Evolutionary conservation across 1,140 invertebrate genomes (phyloP), one percentile per base, ranked within the genome.

Genomic region (Bicyclus anynana): DNA sequence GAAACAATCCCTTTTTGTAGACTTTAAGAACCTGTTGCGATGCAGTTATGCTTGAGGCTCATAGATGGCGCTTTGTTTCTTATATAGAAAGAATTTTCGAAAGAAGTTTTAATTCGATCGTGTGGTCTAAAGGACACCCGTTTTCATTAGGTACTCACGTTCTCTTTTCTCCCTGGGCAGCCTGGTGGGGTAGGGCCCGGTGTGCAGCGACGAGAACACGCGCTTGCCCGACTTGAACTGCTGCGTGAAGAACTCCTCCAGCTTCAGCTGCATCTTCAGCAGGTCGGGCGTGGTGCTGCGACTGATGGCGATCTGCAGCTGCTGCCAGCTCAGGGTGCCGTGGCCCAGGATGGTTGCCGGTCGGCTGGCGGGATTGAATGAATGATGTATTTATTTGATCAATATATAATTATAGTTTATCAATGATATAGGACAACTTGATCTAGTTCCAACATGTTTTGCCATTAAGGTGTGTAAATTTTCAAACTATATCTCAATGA

Each of bases 241-340:
- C 77, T 98, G 96, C 42, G 94, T 95, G 80, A 99, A 99, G 89
- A 99, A 99, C 89, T 99, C 97, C 72, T 99, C 97, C 6, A 99
- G 90, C 83, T 98, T 98, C 51, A 96, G 94, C 75, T 96, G 97
- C 95, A 99, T 98, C 89, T 99, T 99, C 1, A 99, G 89, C 16
- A 99, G 89, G 89, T 99, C 98, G 0, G 97, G 96, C 0, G 97
- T 99, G 0, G 98, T 99, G 18, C 97, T 98, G 84, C 97, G 95
- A 12, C 95, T 97, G 70, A 99, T 98, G 92, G 99, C 95, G 17
- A 99, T 92, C 89, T 99, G 97, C 10, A 98, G 91, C 82, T 98
- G 97, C 77, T 98, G 97, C 98, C 97, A 99, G 35, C 91, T 92
- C 29, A 99, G 89, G 69, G 97, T 95, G 13, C 97, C 97, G 81